Base-by-base conservation (phyloP, 2,797 vertebrate species). In the Dicrostonyx torquatus region DNA sequence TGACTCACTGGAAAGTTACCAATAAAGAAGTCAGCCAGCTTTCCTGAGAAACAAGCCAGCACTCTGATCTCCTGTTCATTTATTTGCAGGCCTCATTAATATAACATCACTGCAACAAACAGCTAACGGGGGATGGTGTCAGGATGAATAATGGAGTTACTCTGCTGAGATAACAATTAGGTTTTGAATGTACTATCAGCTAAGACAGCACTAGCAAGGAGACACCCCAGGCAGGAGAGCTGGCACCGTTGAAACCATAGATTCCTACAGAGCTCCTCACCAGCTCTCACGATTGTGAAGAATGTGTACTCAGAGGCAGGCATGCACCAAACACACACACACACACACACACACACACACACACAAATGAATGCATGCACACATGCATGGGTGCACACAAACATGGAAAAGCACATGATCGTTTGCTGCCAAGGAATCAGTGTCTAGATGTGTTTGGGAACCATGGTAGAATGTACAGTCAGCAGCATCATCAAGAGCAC, bases 51-150 rank as follows among this genome's bases (percentile, higher is more conserved):
- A 97, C 98, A 97, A 98, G 98, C 92, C 76, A 6, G 95, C 92
- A 22, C 97, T 98, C 97, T 98, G 98, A 98, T 98, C 98, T 98
- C 89, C 97, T 66, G 37, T 97, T 98, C 98, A 96, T 98, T 98
- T 98, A 98, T 98, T 98, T 98, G 97, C 98, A 98, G 98, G 97
- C 96, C 98, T 98, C 98, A 98, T 98, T 98, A 98, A 98, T 98
- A 98, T 98, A 98, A 98, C 98, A 99, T 98, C 98, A 97, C 97
- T 50, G 98, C 97, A 98, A 98, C 98, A 98, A 98, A 98, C 98
- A 98, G 98, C 98, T 98, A 97, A 98, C 97, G 97, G 98, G 98
- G 97, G 94, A 93, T 94, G 95, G 97, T 98, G 98, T 98, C 98
- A 98, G 97, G 95, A 98, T 98, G 98, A 98, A 98, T 98, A 98